Evolutionary conservation across 2,888 invertebrate genomes (phyloP), one percentile per base, ranked within the genome.

Genomic region (Steinernema carpocapsae): DNA sequence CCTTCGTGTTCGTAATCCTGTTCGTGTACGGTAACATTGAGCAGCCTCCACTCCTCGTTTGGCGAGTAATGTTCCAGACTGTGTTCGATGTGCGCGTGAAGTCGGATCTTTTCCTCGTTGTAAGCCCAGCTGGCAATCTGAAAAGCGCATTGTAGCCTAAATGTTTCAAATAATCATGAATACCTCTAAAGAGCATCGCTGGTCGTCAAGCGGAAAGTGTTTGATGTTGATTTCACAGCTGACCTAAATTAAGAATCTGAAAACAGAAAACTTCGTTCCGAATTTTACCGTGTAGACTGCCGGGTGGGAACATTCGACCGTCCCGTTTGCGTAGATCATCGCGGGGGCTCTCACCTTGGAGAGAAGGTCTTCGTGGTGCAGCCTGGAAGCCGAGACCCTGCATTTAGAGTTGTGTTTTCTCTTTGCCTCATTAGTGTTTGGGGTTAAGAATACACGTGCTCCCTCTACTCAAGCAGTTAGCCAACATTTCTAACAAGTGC

Each of bases 121-220:
- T 86, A 86, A 1, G 83, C 80, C 86, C 86, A 86, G 12, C 84
- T 84, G 24, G 85, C 86, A n/a, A 86, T 83, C 84, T 85, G 74
- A 70, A 77, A 48, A 3, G 3, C 48, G 6, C 17, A 7, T 37
- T 10, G 10, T 3, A 37, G 10, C 37, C 10, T 10, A 3, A 10
- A 3, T 37, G 37, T 17, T 70, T 6, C 1, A 64, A 17, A 32
- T 4, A 6, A 24, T 32, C 45, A 2, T 19, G 3, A 12, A 10
- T 46, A 84, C 84, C 79, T 85, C 84, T 45, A 85, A 75, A 0
- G 85, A 82, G 76, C 85, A 85, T 70, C 80, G 59, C 70, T 85
- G 85, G 74, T 83, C 83, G 70, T 80, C 81, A 10, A 79, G 72
- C 26, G 74, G 74, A 45, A 76, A 76, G 74, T 74, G 72, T 46